phyloP scores from a whole-genome alignment of 1,140 invertebrate genomes.

The Drosophila tani region DNA sequence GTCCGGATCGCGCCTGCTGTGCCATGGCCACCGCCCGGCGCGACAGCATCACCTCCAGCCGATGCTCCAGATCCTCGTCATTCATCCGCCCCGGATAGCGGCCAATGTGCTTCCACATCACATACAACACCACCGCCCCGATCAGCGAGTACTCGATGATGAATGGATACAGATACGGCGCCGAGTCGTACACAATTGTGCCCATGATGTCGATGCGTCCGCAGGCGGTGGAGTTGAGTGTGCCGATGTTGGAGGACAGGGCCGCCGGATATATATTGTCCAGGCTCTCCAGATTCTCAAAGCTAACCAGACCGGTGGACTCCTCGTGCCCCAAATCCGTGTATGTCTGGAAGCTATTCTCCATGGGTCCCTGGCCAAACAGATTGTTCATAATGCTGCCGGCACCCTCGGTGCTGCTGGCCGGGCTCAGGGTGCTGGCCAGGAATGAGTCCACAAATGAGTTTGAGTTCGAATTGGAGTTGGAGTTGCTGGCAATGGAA shows the following conservation, averaged over 20 bases:
- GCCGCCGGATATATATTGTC: conserved; percentile 88
- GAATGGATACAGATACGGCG: conserved; percentile 97
- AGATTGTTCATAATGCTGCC: conserved; percentile 82
- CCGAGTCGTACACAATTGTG: conserved; percentile 94
- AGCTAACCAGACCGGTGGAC: conserved; percentile 74
- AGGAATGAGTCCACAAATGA: conserved; percentile 50
- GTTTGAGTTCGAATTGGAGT: conserved; percentile 1
- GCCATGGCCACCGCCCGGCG: conserved; percentile 93
- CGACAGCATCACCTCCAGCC: conserved; percentile 93
- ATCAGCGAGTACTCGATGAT: conserved; percentile 99
- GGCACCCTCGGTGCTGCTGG: conserved; percentile 85
- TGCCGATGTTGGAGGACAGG: conserved; percentile 86
- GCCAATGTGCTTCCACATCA: conserved; percentile 98
- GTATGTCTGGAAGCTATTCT: conserved; percentile 83
- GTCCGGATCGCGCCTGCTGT: conserved; percentile 91
- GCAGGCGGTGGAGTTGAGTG: conserved; percentile 87
- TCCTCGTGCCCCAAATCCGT: conserved; percentile 85
- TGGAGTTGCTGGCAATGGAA: neutral
- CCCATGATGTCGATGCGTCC: conserved; percentile 96
- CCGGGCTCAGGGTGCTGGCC: conserved; percentile 47
- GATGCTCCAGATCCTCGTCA: conserved; percentile 93
- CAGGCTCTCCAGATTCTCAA: conserved; percentile 87
- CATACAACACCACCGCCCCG: conserved; percentile 97
- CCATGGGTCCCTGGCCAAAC: conserved; percentile 78
- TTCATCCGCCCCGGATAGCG: conserved; percentile 92